A percentile compares a stretch with the other conserved stretches of the same genome.
Conservation (phyloP, 2,888 invertebrate species). For the Drosophila niveifrons region DNA sequence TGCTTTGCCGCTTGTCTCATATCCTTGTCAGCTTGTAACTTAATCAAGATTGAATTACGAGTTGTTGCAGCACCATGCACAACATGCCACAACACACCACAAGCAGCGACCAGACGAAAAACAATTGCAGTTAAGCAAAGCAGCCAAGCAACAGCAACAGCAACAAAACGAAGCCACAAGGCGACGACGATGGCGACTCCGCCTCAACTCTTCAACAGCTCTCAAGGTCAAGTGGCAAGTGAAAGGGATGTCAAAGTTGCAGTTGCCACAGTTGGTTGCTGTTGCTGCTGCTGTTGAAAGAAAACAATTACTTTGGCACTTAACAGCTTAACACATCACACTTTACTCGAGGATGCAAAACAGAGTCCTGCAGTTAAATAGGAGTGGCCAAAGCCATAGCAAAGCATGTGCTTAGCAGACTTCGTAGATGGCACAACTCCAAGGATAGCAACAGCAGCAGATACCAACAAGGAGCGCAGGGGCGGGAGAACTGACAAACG, state of each 20-base stretch:
- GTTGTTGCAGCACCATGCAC: slow-evolving; percentile 16
- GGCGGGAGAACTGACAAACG: slow-evolving; percentile 54
- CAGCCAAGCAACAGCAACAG: neutral
- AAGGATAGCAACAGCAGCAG: slow-evolving; percentile 8
- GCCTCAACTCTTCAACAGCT: slow-evolving; percentile 9
- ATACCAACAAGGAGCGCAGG: slow-evolving; percentile 1
- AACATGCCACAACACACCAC: slow-evolving; percentile 3
- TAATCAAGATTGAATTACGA: slow-evolving; percentile 31
- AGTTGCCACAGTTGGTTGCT: slow-evolving; percentile 37
- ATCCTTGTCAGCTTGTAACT: slow-evolving; percentile 20
- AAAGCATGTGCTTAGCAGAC: slow-evolving; percentile 51
- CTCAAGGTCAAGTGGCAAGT: slow-evolving; percentile 76
- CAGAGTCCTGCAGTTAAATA: slow-evolving; percentile 50
- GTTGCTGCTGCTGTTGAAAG: slow-evolving; percentile 76
- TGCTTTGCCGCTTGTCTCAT: neutral
- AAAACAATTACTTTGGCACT: slow-evolving; percentile 84
- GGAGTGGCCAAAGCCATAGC: slow-evolving; percentile 45
- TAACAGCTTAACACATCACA: slow-evolving; percentile 84
- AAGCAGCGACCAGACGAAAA: slow-evolving; percentile 5
- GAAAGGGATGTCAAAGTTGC: slow-evolving; percentile 65
- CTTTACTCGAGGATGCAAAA: slow-evolving; percentile 70
- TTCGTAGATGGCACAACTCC: slow-evolving; percentile 9
- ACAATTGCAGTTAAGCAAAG: slow-evolving; percentile 18
- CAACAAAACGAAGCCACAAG: slow-evolving; percentile 13
- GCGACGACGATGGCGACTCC: neutral